Conservation (phyloP, 2,797 vertebrate species). For the Tragopan temminckii region DNA sequence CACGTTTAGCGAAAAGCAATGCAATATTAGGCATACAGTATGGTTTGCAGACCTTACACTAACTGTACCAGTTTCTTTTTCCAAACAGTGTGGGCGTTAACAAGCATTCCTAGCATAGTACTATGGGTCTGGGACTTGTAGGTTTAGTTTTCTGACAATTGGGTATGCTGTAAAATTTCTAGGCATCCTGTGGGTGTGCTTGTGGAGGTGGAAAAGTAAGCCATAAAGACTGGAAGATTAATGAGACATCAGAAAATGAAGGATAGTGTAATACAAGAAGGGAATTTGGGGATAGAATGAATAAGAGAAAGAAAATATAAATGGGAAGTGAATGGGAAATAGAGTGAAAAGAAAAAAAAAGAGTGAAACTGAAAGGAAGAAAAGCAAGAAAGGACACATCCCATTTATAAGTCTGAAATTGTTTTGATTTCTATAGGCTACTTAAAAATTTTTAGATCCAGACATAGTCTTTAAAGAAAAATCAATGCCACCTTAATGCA, state of each 20-base stretch:
- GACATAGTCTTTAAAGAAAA: not conserved
- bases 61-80: constrained; percentile 56
- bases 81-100: constrained; percentile 69
- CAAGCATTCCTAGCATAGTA: constrained; percentile 56
- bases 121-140: constrained; percentile 59
- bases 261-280: constrained; percentile 57
- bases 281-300: constrained; percentile 55
- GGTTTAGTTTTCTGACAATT: constrained; percentile 62
- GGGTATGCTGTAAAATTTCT: constrained; percentile 66
- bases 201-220: constrained; percentile 63
- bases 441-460: not conserved
- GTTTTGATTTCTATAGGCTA: not conserved
- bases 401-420: not conserved
- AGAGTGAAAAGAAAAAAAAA: constrained; percentile 34
- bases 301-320: constrained; percentile 50
- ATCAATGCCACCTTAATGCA: not conserved
- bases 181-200: constrained; percentile 64
- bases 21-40: not conserved
- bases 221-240: constrained; percentile 65
- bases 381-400: not conserved
- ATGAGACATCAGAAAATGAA: constrained; percentile 66
- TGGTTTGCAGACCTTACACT: constrained; percentile 39
- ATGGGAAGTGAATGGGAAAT: not conserved
- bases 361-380: constrained; percentile 37
- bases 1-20: not conserved